Base-by-base conservation (phyloP, 2,888 invertebrate genomes). In the Spilarctia lutea region DNA sequence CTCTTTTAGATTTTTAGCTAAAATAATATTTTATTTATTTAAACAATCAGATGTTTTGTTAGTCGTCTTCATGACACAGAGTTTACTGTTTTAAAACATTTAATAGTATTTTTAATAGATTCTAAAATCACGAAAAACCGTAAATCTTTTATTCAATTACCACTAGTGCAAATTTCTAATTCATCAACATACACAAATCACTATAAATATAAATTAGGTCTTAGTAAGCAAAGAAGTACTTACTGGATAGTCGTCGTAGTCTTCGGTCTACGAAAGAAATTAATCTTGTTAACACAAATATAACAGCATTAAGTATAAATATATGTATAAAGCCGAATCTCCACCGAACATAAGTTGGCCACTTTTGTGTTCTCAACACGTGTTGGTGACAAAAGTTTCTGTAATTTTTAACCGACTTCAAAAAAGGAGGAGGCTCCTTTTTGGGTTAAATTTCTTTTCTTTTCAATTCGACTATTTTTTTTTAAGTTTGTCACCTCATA, bases 191-290 rank as follows among this genome's bases (percentile, higher is more conserved):
- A 13, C 52, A 33, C 33, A n/a, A 16, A 18, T 35, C 27, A 69
- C 0, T 35, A 35, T n/a, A 3, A 4, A 66, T 35, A 66, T 39
- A 66, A 24, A 4, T 42, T 66, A 66, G n/a, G 20, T 66, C 56
- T 27, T 56, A 56, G 69, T 63, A 74, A 74, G 74, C 45, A 79
- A 75, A 74, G 73, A 77, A 81, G 71, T 80, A 91, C 91, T 91
- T 90, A 90, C 91, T 42, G 42, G 24, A 75, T 77, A 65, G 39
- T 81, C 74, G 30, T 72, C 72, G 72, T 33, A 16, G 35, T 76
- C 75, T 4, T 65, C 79, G 33, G 74, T 79, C 90, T 91, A 91
- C 30, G 86, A 84, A 90, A 90, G 77, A 90, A 89, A 89, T 78
- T 77, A 76, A 71, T 75, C 11, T 63, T 72, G 70, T 82, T 75